phyloP scores from a whole-genome alignment of 2,113 vertebrate genomes.

The Nannobrachium achirus region DNA sequence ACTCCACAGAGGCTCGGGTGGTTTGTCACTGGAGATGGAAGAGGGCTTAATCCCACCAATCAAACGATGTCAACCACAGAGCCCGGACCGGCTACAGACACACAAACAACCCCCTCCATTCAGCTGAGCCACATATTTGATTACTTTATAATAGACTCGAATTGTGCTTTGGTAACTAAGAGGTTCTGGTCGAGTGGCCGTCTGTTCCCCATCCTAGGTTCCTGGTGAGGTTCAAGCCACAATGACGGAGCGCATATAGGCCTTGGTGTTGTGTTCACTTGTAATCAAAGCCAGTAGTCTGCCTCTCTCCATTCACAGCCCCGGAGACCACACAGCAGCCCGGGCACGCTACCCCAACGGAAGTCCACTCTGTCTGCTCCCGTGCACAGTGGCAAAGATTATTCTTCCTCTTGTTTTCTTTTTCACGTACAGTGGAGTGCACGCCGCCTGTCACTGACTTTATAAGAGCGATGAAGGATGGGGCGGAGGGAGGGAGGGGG shows the following conservation, averaged over 20 bases:
- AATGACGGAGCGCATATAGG: constrained; percentile 22
- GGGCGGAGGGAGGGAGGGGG: background rate
- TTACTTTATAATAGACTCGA: constrained; percentile 42
- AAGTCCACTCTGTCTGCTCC: constrained; percentile 27
- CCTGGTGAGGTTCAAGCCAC: constrained; percentile 21
- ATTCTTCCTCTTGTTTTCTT: constrained; percentile 53
- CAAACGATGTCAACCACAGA: constrained; percentile 42
- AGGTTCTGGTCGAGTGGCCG: constrained; percentile 15
- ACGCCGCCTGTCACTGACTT: background rate
- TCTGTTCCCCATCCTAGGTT: constrained; percentile 38
- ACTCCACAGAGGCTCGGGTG: constrained; percentile 33
- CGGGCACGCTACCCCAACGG: constrained; percentile 7
- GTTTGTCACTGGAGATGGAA: constrained; percentile 34
- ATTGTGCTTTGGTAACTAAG: constrained; percentile 54
- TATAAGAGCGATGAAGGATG: constrained; percentile 19
- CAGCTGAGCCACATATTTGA: constrained; percentile 29
- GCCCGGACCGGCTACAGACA: constrained; percentile 37
- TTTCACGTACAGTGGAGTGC: constrained; percentile 8
- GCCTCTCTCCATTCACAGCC: background rate
- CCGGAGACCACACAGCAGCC: constrained; percentile 16
- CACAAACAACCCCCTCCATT: constrained; percentile 27
- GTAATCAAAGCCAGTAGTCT: constrained; percentile 59
- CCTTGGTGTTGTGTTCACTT: background rate
- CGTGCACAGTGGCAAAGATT: constrained; percentile 56
- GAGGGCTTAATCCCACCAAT: constrained; percentile 21